Conservation (phyloP, 2,113 vertebrate genomes). For the Cygnus atratus region DNA sequence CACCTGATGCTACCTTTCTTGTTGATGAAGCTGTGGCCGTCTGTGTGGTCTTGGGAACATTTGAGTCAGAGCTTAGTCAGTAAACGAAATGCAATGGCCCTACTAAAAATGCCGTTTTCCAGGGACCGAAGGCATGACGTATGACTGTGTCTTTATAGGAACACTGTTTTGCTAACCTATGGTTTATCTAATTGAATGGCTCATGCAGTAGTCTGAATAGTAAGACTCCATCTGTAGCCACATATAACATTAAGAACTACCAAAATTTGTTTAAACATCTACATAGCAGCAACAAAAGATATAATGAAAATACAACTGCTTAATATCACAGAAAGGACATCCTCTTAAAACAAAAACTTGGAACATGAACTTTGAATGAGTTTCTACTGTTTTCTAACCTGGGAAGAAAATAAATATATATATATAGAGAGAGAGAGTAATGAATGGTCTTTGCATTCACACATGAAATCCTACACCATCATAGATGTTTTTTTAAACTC, state of each 20-base stretch:
- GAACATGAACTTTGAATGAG: neutral
- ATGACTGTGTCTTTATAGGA: neutral
- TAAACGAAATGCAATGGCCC: neutral
- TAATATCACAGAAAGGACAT: neutral
- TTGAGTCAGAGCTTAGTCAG: neutral
- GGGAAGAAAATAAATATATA: neutral
- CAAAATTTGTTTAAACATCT: neutral
- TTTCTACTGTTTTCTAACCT: neutral
- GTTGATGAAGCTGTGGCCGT: neutral
- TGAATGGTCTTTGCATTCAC: constrained; percentile 3
- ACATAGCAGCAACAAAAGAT: neutral
- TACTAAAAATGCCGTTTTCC: neutral
- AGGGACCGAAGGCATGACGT: neutral
- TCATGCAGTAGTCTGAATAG: neutral
- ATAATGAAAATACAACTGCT: neutral
- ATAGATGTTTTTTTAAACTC: constrained; percentile 9
- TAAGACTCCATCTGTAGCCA: neutral
- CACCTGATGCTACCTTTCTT: neutral
- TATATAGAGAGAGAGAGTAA: neutral
- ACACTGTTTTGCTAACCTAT: neutral
- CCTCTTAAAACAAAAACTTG: neutral
- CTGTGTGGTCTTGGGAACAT: neutral
- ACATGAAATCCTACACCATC: neutral
- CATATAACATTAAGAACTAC: neutral
- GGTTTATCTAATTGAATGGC: neutral